Percentiles rank a stretch among this genome's conserved stretches.
Evolutionary conservation across 2,888 invertebrate genomes (phyloP).

Genomic region (Megalurothrips usitatus): DNA sequence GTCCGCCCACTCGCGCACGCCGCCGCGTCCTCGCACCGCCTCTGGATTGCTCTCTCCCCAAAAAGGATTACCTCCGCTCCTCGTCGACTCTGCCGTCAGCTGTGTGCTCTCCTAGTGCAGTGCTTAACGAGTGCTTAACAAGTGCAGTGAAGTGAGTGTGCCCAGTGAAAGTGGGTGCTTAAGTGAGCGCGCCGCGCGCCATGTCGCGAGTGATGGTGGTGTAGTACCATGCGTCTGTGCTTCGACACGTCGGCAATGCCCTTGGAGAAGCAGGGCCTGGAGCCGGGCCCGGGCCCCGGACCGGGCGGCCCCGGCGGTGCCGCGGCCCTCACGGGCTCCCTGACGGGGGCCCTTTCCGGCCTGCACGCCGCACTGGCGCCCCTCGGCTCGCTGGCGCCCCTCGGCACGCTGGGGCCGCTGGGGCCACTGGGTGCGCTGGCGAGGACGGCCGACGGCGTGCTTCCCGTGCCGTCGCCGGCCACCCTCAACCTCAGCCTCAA

Average conservation of each 20-base stretch:
- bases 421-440: neutral
- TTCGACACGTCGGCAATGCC: neutral
- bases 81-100: too few species aligned
- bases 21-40: too few species aligned
- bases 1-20: neutral
- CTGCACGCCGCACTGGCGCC: neutral
- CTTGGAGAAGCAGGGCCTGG: conserved; percentile 20
- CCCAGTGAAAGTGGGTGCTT: neutral
- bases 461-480: neutral
- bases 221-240: neutral
- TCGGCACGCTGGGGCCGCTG: neutral
- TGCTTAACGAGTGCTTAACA: neutral
- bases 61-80: too few species aligned
- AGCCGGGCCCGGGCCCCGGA: neutral
- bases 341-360: neutral
- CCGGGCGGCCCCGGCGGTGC: neutral
- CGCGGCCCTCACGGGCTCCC: neutral
- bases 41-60: too few species aligned
- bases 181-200: neutral
- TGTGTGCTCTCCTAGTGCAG: neutral
- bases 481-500: conserved; percentile 14
- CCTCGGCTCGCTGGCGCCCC: neutral
- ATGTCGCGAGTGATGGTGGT: neutral
- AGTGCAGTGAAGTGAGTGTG: neutral
- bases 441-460: neutral